phyloP scores from a whole-genome alignment of 1,140 invertebrate genomes.

The Leptestheria dahalacensis region DNA sequence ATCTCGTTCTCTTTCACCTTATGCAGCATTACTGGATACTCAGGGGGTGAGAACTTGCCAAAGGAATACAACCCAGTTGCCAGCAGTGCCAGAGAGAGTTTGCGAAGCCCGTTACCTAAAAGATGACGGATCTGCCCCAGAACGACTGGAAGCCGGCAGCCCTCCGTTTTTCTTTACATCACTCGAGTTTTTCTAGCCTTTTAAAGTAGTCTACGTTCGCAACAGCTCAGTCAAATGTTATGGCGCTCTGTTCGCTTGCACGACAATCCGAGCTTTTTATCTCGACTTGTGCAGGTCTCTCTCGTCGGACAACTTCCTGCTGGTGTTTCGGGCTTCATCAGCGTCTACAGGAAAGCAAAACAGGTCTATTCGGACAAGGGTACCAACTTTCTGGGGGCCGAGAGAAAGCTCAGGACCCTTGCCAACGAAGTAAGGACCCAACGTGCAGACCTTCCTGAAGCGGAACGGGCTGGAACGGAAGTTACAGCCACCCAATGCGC shows the following conservation, averaged over 20 bases:
- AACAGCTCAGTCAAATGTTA: background rate
- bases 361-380: constrained; percentile 27
- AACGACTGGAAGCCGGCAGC: background rate
- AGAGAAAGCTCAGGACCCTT: constrained; percentile 16
- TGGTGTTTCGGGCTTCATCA: constrained; percentile 28
- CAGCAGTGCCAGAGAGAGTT: background rate
- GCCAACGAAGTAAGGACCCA: background rate
- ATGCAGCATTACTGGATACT: background rate
- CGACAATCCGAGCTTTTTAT: constrained; percentile 9
- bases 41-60: background rate
- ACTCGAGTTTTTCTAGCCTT: background rate
- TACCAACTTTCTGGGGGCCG: constrained; percentile 27
- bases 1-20: background rate
- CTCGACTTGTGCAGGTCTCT: constrained; percentile 25
- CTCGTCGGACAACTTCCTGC: constrained; percentile 26
- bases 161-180: background rate
- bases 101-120: background rate
- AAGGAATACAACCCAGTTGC: background rate
- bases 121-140: background rate
- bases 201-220: background rate
- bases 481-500: constrained; percentile 28
- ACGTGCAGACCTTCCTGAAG: background rate
- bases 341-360: constrained; percentile 23
- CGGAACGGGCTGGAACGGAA: constrained; percentile 26
- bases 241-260: background rate